These are phyloP conservation scores for Drosophila elegans DNA, from an alignment of 1,140 invertebrate genomes.

Conservation along the genomic window DNA sequence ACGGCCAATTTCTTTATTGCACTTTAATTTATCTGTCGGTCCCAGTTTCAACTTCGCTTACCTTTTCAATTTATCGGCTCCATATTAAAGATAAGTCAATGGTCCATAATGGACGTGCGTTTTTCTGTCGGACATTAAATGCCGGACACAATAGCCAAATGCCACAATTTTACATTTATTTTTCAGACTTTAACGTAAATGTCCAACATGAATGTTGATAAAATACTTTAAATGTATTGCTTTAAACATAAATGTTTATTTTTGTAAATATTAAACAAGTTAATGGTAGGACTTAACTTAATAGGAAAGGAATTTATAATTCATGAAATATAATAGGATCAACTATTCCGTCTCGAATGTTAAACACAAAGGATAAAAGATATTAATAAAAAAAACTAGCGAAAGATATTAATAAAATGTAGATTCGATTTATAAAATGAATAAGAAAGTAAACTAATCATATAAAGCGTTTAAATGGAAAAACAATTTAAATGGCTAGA, in stretches of 20 bases:
- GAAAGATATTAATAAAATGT: too few species aligned
- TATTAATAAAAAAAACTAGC: neutral
- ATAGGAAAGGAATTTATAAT: too few species aligned
- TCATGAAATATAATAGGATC: too few species aligned
- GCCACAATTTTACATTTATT: too few species aligned
- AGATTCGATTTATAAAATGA: neutral
- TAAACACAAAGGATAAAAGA: neutral
- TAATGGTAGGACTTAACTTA: too few species aligned
- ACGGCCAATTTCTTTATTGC: constrained; percentile 74
- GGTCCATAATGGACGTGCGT: neutral
- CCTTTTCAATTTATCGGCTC: constrained; percentile 64
- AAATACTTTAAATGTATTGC: too few species aligned
- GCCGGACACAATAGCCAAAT: neutral
- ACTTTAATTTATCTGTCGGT: constrained; percentile 72
- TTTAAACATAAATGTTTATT: too few species aligned
- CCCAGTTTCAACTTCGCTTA: constrained; percentile 59
- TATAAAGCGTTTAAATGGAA: neutral
- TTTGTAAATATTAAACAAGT: too few species aligned
- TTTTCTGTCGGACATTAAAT: neutral
- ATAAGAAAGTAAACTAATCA: neutral
- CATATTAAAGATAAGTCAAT: constrained; percentile 19
- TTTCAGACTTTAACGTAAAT: too few species aligned
- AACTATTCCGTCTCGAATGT: neutral
- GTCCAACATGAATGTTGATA: too few species aligned
- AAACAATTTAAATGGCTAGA: constrained; percentile 69